These are phyloP conservation scores for Lindbergichthys nudifrons DNA, from an alignment of 2,797 vertebrate genomes.

Conservation along the genomic window DNA sequence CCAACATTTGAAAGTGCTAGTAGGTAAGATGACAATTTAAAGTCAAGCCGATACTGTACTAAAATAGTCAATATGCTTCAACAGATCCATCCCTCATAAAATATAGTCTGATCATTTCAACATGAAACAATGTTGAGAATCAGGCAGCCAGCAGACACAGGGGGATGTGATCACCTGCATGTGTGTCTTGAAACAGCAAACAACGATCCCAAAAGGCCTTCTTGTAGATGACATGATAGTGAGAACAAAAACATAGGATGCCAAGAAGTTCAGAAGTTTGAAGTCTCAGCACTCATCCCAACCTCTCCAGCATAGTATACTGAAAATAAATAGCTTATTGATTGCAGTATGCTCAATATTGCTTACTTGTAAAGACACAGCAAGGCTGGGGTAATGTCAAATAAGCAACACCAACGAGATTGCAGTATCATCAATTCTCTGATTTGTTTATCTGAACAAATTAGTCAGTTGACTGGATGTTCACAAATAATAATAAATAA, in stretches of 20 bases:
- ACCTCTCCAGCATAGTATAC: too few species aligned
- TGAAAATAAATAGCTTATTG: not conserved
- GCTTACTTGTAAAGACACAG: not conserved
- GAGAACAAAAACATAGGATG: not conserved
- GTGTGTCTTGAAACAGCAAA: not conserved
- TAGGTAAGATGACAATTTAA: too few species aligned
- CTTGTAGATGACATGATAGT: not conserved
- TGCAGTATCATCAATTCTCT: not conserved
- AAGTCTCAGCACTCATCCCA: too few species aligned
- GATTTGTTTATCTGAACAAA: not conserved
- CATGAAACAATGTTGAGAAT: not conserved
- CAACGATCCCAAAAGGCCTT: not conserved
- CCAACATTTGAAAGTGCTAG: not conserved
- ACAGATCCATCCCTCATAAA: not conserved
- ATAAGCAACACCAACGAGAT: not conserved
- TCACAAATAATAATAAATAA: too few species aligned
- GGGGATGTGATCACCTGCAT: not conserved
- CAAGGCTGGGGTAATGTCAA: not conserved
- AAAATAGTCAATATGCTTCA: too few species aligned
- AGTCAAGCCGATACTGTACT: too few species aligned
- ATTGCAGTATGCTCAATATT: not conserved
- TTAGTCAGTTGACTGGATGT: not conserved
- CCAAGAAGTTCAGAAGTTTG: not conserved
- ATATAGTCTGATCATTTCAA: not conserved
- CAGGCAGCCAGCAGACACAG: not conserved